Percentiles rank a stretch among this genome's conserved stretches.
Conservation (phyloP, 2,797 vertebrate species). For the Falco columbarius region DNA sequence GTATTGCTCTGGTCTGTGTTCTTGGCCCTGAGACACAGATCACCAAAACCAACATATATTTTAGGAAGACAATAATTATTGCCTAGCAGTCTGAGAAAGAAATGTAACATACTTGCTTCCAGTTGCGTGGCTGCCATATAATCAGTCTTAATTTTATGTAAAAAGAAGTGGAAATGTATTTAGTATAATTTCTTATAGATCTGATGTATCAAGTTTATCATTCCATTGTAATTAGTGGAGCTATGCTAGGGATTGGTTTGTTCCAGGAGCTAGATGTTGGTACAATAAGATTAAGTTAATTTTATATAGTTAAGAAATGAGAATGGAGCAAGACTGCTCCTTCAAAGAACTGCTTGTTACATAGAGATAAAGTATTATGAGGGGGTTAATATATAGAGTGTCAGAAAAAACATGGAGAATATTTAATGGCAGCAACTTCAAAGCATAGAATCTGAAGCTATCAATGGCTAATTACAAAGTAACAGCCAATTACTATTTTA, state of each 20-base stretch:
- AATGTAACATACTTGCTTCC: not conserved
- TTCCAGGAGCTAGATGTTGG: not conserved
- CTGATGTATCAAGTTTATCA: not conserved
- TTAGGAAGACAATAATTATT: not conserved
- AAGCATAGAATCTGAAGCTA: not conserved
- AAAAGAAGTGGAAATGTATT: not conserved
- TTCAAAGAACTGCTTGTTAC: not conserved
- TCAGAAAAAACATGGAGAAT: not conserved
- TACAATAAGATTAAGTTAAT: not conserved
- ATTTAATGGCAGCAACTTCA: not conserved
- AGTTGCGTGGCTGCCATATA: not conserved
- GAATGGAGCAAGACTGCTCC: not conserved
- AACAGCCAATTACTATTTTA: not conserved
- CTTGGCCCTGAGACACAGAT: not conserved
- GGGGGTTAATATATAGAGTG: not conserved
- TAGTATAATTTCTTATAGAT: not conserved
- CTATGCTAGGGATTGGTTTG: not conserved
- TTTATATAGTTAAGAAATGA: not conserved
- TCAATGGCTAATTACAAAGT: not conserved
- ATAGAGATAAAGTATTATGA: not conserved
- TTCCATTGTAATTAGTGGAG: not conserved
- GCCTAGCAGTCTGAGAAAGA: not conserved
- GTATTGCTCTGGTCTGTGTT: not conserved
- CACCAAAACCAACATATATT: not conserved
- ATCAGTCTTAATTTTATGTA: not conserved